Evolutionary conservation across 2,797 vertebrate genomes (phyloP).

Genomic region (Sebastes umbrosus): DNA sequence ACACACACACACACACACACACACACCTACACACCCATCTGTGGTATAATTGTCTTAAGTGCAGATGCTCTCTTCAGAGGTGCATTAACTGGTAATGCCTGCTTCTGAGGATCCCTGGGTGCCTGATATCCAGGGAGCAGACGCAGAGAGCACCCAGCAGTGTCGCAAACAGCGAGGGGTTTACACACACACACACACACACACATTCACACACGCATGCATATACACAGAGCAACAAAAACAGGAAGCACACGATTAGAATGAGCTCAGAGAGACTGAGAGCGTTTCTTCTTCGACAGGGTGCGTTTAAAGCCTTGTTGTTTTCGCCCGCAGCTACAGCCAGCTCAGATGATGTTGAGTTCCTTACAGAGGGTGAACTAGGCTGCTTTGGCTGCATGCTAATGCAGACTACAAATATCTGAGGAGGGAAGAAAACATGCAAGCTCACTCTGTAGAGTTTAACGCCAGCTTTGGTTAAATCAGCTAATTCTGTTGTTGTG

Average conservation of each 20-base stretch:
- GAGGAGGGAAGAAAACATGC: conserved; percentile 42
- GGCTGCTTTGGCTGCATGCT: conserved; percentile 65
- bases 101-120: conserved; percentile 64
- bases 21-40: conserved; percentile 24
- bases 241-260: conserved; percentile 72
- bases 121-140: conserved; percentile 65
- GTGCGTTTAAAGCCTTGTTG: conserved; percentile 79
- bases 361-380: conserved; percentile 59
- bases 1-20: not conserved
- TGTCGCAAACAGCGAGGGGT: conserved; percentile 60
- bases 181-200: conserved; percentile 27
- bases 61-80: conserved; percentile 68
- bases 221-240: conserved; percentile 45
- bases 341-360: conserved; percentile 76
- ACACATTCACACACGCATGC: not conserved
- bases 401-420: conserved; percentile 66
- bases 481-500: conserved; percentile 51
- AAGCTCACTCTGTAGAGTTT: conserved; percentile 49
- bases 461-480: conserved; percentile 52
- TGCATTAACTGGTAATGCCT: conserved; percentile 72
- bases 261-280: conserved; percentile 65
- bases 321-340: conserved; percentile 81
- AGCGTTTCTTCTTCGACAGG: conserved; percentile 73
- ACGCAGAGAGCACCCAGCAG: conserved; percentile 63
- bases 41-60: conserved; percentile 72